Conservation (phyloP, 2,113 vertebrate genomes). For the Thryonomys swinderianus region DNA sequence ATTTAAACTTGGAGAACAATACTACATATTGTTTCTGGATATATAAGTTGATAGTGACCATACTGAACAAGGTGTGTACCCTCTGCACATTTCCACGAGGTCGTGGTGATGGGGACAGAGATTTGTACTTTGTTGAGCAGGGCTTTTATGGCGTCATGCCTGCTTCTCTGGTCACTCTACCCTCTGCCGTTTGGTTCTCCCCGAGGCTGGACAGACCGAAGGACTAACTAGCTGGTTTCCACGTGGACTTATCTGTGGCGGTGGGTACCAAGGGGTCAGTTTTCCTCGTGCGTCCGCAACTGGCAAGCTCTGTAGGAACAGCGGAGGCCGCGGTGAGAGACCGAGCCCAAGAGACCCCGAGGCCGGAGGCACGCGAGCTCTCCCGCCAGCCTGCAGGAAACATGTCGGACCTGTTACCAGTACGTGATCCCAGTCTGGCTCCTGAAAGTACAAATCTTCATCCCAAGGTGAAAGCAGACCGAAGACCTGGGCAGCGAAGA, state of each 20-base stretch:
- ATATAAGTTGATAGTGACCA: background rate
- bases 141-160: background rate
- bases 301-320: background rate
- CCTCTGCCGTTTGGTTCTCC: background rate
- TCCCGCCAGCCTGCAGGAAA: slow-evolving; percentile 7
- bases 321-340: background rate
- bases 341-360: background rate
- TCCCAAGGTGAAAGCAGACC: background rate
- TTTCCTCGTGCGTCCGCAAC: background rate
- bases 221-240: background rate
- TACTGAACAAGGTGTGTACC: background rate
- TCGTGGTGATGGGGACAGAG: background rate
- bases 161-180: background rate
- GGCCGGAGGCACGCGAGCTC: background rate
- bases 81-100: background rate
- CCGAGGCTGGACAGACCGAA: background rate
- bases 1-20: background rate
- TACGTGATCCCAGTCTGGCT: background rate
- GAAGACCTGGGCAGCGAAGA: background rate
- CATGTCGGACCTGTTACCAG: slow-evolving; percentile 34
- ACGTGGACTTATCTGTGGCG: background rate
- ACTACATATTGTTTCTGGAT: background rate
- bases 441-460: background rate
- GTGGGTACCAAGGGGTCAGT: background rate
- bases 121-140: background rate